These are phyloP conservation scores for Octodon degus DNA, from an alignment of 2,113 vertebrate genomes.

Conservation along the genomic window DNA sequence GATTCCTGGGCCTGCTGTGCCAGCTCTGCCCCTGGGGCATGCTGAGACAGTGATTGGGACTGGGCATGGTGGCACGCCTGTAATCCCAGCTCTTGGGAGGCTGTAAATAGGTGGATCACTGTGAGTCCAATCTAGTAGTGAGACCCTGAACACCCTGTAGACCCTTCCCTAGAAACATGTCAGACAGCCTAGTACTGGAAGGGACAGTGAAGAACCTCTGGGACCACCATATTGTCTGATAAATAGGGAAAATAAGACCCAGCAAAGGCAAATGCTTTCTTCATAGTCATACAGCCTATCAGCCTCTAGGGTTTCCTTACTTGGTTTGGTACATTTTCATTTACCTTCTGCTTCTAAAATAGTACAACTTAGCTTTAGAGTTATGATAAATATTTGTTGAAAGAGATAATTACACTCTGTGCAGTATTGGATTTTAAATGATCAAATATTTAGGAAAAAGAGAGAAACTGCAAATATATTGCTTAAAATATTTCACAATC, in stretches of 20 bases:
- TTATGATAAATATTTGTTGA: slow-evolving; percentile 59
- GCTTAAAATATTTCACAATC: slow-evolving; percentile 65
- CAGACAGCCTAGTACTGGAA: background rate
- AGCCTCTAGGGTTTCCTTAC: background rate
- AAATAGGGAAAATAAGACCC: background rate
- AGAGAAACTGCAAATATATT: slow-evolving; percentile 56
- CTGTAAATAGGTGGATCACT: too few species aligned
- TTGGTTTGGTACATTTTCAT: background rate
- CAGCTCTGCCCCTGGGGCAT: too few species aligned
- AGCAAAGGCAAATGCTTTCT: background rate
- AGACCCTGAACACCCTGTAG: too few species aligned
- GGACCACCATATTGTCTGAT: background rate
- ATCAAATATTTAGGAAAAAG: slow-evolving; percentile 48
- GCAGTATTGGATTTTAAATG: slow-evolving; percentile 57
- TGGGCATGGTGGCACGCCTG: too few species aligned
- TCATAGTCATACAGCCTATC: background rate
- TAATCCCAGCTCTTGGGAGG: too few species aligned
- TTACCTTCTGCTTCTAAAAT: slow-evolving; percentile 53
- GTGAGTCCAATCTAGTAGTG: too few species aligned
- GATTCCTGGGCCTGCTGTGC: too few species aligned
- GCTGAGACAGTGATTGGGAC: too few species aligned
- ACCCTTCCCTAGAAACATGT: too few species aligned
- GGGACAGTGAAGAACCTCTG: background rate
- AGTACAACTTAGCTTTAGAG: slow-evolving; percentile 45
- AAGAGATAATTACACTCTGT: slow-evolving; percentile 53